A percentile compares a stretch with the other conserved stretches of the same genome.
Evolutionary conservation across 2,113 vertebrate species (phyloP).

Genomic region (Actinemys pallida): DNA sequence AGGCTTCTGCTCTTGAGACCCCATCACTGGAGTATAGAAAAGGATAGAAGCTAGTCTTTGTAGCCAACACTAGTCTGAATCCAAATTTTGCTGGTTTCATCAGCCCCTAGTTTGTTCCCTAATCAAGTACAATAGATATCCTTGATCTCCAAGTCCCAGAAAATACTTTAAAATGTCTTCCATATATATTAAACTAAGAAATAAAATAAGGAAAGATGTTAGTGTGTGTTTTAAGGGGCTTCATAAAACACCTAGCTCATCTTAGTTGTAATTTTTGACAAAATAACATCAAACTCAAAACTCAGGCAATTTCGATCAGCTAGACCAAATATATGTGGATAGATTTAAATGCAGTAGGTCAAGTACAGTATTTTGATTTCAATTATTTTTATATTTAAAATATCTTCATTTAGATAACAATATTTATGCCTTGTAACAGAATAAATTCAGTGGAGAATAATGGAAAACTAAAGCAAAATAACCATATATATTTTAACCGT

Average conservation of each 20-base stretch:
- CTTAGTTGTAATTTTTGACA: background rate
- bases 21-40: background rate
- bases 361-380: background rate
- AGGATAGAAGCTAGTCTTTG: background rate
- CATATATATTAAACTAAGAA: background rate
- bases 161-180: background rate
- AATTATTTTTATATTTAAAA: background rate
- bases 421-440: background rate
- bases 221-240: background rate
- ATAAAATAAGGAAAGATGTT: background rate
- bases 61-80: background rate
- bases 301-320: background rate
- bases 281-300: background rate
- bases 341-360: background rate
- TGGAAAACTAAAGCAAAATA: background rate
- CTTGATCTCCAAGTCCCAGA: background rate
- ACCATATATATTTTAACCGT: background rate
- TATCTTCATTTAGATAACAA: background rate
- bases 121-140: background rate
- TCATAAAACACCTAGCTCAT: background rate
- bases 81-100: background rate
- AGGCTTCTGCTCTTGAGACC: background rate
- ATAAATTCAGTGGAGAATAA: background rate
- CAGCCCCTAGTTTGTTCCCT: background rate
- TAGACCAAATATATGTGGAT: background rate